Conservation (phyloP, 2,113 vertebrate species). For the Paralichthys olivaceus region DNA sequence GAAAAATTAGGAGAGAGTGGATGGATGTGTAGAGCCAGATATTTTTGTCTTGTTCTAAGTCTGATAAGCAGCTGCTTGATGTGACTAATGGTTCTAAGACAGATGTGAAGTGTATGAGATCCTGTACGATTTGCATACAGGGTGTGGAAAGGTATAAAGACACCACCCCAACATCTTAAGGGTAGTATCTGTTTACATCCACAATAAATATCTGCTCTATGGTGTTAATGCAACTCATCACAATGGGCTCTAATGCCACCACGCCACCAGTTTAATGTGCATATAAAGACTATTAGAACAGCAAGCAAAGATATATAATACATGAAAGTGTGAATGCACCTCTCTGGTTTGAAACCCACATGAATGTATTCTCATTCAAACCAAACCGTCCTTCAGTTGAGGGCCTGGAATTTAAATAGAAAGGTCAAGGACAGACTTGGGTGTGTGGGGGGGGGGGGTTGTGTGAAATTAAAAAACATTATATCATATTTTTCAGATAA, state of each 20-base stretch:
- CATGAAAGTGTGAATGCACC: neutral
- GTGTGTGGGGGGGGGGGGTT: neutral
- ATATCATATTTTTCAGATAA: constrained; percentile 24
- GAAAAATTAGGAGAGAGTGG: constrained; percentile 23
- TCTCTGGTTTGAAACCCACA: neutral
- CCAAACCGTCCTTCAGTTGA: neutral
- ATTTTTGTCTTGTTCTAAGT: constrained; percentile 39
- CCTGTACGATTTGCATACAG: constrained; percentile 28
- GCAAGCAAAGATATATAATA: neutral
- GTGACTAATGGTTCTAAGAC: constrained; percentile 24
- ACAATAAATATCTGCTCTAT: neutral
- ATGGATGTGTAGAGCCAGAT: constrained; percentile 1
- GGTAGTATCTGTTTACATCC: neutral
- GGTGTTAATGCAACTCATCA: too few relatives aligned
- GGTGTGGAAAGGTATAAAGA: neutral
- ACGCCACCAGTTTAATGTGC: neutral
- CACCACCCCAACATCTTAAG: neutral
- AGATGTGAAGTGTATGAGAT: constrained; percentile 32
- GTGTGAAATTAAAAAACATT: constrained; percentile 24
- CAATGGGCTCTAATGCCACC: neutral
- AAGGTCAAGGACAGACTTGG: constrained; percentile 15
- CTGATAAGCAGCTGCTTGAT: constrained; percentile 39
- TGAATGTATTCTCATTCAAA: constrained; percentile 13
- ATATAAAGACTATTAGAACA: constrained; percentile 5
- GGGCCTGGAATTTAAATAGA: constrained; percentile 6